Conservation (phyloP, 2,113 vertebrate species). For the Amia ocellicauda region DNA sequence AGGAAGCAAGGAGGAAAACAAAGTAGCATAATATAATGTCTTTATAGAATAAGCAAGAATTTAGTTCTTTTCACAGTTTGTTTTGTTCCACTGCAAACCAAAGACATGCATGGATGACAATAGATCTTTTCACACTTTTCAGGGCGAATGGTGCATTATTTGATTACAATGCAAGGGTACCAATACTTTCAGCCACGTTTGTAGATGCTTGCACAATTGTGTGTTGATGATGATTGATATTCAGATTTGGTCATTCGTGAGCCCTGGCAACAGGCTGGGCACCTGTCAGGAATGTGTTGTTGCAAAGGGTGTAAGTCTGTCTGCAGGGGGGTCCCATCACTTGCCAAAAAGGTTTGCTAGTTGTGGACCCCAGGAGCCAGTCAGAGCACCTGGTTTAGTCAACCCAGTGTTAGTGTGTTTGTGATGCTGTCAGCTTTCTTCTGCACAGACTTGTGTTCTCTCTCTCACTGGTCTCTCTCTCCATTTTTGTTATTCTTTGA, state of each 20-base stretch:
- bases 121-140: no score
- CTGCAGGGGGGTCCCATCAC: background rate
- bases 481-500: background rate
- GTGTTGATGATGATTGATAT: no score
- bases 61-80: no score
- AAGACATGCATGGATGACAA: no score
- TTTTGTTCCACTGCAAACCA: no score
- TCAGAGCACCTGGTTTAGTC: background rate
- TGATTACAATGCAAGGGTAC: no score
- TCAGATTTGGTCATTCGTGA: background rate
- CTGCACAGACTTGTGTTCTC: background rate
- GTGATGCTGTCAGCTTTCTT: background rate
- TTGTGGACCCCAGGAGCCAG: background rate
- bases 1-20: no score
- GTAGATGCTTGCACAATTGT: no score
- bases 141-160: no score
- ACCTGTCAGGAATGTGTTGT: background rate
- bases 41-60: no score
- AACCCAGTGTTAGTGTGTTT: background rate
- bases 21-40: no score
- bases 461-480: background rate
- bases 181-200: no score
- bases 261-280: background rate
- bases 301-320: background rate
- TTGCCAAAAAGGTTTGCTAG: background rate